These are phyloP conservation scores for Rhynchomys soricoides DNA, from an alignment of 2,113 vertebrate genomes.

Conservation along the genomic window DNA sequence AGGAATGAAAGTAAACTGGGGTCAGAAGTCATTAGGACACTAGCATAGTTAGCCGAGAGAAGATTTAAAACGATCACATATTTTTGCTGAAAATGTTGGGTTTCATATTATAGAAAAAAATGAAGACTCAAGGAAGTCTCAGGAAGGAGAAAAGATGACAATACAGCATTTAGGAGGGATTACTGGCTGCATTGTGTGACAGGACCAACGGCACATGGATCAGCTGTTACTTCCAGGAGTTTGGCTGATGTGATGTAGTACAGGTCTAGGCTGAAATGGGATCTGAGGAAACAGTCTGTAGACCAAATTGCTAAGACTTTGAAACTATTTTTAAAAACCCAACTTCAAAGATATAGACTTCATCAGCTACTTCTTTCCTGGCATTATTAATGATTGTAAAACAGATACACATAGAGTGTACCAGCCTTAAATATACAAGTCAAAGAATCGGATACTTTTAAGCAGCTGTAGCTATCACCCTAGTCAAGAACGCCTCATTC, in stretches of 20 bases:
- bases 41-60: not conserved
- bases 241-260: not conserved
- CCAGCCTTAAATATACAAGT: not conserved
- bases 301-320: not conserved
- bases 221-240: not conserved
- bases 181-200: not conserved
- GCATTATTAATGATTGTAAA: slow-evolving; percentile 43
- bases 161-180: not conserved
- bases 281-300: not conserved
- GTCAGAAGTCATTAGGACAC: not conserved
- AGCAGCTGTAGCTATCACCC: not conserved
- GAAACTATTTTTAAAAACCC: not conserved
- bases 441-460: slow-evolving; percentile 18
- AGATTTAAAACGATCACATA: not conserved
- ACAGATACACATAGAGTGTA: not conserved
- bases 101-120: not conserved
- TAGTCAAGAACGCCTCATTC: not conserved
- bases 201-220: not conserved
- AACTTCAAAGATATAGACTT: slow-evolving; percentile 3
- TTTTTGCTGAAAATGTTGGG: not conserved
- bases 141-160: not conserved
- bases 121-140: not conserved
- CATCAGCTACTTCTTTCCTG: not conserved
- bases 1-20: too few relatives aligned
- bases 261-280: not conserved